phyloP scores from a whole-genome alignment of 2,888 invertebrate species.

The Syrista parreyssii region DNA sequence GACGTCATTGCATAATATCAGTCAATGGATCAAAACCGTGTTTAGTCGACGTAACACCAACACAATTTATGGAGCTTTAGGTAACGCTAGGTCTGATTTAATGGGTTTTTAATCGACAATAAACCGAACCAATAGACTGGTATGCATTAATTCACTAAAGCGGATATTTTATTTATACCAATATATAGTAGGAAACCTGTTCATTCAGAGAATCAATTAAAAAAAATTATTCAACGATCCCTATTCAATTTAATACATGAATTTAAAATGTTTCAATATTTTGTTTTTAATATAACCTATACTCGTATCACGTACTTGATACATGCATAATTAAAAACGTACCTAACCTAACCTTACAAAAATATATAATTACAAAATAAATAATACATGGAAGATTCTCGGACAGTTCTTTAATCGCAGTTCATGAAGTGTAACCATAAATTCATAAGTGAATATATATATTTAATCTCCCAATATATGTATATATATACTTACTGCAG shows the following conservation, averaged over 20 bases:
- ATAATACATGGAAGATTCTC: background rate
- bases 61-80: too few relatives aligned
- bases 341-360: background rate
- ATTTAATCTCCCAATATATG: constrained; percentile 1
- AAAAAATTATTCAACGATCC: background rate
- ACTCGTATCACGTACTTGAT: background rate
- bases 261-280: too few relatives aligned
- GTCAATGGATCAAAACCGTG: too few relatives aligned
- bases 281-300: background rate
- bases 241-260: background rate
- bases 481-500: constrained; percentile 10
- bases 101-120: too few relatives aligned
- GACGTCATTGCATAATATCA: too few relatives aligned
- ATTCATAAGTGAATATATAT: background rate
- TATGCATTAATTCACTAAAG: too few relatives aligned
- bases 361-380: background rate
- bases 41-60: too few relatives aligned
- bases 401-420: background rate
- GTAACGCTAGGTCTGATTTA: too few relatives aligned
- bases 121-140: too few relatives aligned
- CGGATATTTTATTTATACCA: too few relatives aligned
- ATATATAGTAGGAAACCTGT: too few relatives aligned
- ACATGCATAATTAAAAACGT: background rate
- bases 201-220: background rate
- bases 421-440: background rate